Percentiles rank a stretch among this genome's conserved stretches.
phyloP scores from a whole-genome alignment of 2,888 invertebrate species.

The Sialis lutaria region DNA sequence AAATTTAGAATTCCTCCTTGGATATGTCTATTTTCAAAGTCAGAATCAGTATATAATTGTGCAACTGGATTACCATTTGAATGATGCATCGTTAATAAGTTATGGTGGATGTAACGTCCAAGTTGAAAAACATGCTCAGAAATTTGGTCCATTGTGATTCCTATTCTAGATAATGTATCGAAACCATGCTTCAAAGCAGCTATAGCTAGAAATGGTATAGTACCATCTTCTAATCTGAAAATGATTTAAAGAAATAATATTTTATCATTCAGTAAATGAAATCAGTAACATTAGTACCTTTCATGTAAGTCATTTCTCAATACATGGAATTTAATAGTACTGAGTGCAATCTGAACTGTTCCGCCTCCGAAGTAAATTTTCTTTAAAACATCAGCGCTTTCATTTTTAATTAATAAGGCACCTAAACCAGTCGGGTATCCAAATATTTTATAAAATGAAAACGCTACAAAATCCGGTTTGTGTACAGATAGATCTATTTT shows the following conservation, averaged over 20 bases:
- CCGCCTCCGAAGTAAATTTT: slow-evolving; percentile 87
- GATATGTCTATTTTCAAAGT: slow-evolving; percentile 35
- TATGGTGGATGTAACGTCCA: slow-evolving; percentile 52
- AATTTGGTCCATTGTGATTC: slow-evolving; percentile 46
- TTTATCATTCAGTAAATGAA: neutral
- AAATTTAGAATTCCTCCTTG: slow-evolving; percentile 86
- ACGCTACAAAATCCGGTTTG: slow-evolving; percentile 74
- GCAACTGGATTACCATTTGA: slow-evolving; percentile 51
- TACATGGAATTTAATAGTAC: slow-evolving; percentile 50
- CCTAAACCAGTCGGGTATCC: slow-evolving; percentile 92
- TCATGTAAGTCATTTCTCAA: slow-evolving; percentile 50
- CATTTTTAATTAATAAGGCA: slow-evolving; percentile 62
- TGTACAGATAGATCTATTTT: slow-evolving; percentile 49
- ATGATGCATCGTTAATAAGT: slow-evolving; percentile 46
- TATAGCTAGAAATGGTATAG: slow-evolving; percentile 73
- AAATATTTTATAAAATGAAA: slow-evolving; percentile 97
- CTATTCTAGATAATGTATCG: slow-evolving; percentile 45
- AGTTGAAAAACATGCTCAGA: slow-evolving; percentile 57
- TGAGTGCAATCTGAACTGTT: slow-evolving; percentile 71
- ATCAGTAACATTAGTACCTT: slow-evolving; percentile 32
- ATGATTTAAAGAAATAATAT: slow-evolving; percentile 7
- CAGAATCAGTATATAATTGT: slow-evolving; percentile 54
- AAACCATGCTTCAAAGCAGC: slow-evolving; percentile 69
- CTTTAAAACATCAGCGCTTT: slow-evolving; percentile 37
- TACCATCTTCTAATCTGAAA: slow-evolving; percentile 87